Conservation (phyloP, 2,113 vertebrate species). For the Caloenas nicobarica region DNA sequence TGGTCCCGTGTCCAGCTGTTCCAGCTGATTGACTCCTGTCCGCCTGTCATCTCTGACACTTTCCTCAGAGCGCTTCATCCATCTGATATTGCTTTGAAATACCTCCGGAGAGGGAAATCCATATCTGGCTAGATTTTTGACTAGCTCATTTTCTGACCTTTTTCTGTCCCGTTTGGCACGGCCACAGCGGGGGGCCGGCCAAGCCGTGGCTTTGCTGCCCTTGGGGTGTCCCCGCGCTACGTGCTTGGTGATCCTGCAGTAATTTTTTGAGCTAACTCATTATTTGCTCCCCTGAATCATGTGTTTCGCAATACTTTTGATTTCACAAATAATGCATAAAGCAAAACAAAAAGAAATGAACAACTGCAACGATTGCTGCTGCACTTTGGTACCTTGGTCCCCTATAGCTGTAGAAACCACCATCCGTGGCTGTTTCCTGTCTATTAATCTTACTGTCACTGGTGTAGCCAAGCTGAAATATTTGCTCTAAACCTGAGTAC, state of each 20-base stretch:
- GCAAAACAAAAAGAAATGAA: neutral
- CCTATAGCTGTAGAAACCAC: neutral
- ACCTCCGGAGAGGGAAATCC: neutral
- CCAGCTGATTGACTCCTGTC: neutral
- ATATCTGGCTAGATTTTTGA: neutral
- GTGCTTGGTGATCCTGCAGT: neutral
- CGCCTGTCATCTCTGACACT: neutral
- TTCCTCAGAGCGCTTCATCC: neutral
- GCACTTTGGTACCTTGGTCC: neutral
- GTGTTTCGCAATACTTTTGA: neutral
- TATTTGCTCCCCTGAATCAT: neutral
- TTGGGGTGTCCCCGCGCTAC: fast-evolving
- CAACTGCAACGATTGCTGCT: fast-evolving
- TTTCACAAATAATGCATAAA: neutral
- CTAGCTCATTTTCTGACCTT: neutral
- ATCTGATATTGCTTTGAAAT: neutral
- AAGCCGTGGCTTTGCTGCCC: neutral
- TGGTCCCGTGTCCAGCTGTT: neutral
- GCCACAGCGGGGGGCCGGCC: fast-evolving
- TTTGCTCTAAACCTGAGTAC: neutral
- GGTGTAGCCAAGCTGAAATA: neutral
- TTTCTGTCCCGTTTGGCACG: neutral
- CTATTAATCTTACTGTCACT: neutral
- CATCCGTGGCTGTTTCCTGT: neutral
- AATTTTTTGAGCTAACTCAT: neutral